Conservation (phyloP, 2,797 vertebrate species). For the Enoplosus armatus region DNA sequence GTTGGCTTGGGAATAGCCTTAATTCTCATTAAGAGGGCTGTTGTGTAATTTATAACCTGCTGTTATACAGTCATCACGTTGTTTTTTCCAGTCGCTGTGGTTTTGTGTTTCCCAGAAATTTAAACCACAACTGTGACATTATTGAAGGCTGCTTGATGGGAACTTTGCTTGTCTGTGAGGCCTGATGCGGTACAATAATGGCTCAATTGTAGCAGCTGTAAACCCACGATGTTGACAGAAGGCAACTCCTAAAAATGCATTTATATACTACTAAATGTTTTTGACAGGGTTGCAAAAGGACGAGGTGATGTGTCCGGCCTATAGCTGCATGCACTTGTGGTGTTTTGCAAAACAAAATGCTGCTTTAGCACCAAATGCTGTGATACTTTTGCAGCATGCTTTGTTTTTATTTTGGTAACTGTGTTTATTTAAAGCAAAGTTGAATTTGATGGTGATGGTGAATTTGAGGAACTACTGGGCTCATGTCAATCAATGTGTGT, state of each 20-base stretch:
- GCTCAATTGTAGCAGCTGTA: background rate
- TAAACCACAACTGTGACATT: background rate
- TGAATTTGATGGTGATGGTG: background rate
- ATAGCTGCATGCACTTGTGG: background rate
- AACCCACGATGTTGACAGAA: background rate
- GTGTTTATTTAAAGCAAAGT: slow-evolving; percentile 6
- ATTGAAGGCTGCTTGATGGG: background rate
- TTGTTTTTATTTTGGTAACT: background rate
- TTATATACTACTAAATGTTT: background rate
- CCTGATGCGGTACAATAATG: background rate
- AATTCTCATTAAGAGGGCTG: background rate
- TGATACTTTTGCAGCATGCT: background rate
- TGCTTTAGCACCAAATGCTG: background rate
- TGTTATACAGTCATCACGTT: background rate
- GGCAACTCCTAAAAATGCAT: background rate
- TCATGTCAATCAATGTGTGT: slow-evolving; percentile 7
- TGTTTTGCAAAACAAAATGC: slow-evolving; percentile 19
- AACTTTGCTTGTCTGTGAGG: slow-evolving; percentile 42
- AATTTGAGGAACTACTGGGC: background rate
- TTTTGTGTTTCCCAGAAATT: background rate
- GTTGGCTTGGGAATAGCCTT: background rate
- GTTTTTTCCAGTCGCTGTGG: background rate
- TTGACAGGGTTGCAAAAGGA: slow-evolving; percentile 1
- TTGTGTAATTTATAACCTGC: background rate
- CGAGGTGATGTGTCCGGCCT: background rate